These are phyloP conservation scores for Nyctalus aviator DNA, from an alignment of 2,797 vertebrate genomes.

Conservation along the genomic window DNA sequence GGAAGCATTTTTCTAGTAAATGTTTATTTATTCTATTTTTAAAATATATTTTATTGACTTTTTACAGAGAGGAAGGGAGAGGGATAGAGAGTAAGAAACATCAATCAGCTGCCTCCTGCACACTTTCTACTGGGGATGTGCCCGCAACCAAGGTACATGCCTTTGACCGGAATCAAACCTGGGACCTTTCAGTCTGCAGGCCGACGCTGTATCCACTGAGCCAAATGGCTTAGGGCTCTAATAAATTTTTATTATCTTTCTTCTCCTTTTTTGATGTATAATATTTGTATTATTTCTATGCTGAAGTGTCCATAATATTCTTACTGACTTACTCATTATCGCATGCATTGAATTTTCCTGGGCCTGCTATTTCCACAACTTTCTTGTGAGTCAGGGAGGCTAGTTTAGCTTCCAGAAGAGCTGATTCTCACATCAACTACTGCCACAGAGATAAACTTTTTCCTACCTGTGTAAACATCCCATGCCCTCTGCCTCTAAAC, in stretches of 20 bases:
- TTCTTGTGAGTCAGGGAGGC: neutral
- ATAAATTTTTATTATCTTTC: neutral
- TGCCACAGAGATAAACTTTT: neutral
- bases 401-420: neutral
- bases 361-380: neutral
- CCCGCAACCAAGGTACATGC: too few relatives aligned
- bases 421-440: neutral
- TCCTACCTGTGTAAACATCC: neutral
- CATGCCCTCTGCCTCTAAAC: neutral
- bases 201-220: too few relatives aligned
- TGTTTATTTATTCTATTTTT: neutral
- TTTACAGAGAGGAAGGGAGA: too few relatives aligned
- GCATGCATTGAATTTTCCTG: neutral
- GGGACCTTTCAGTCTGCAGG: too few relatives aligned
- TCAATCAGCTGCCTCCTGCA: too few relatives aligned
- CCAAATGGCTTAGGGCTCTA: neutral
- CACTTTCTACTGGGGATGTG: too few relatives aligned
- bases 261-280: neutral
- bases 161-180: too few relatives aligned
- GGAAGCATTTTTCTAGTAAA: neutral
- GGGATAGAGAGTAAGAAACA: too few relatives aligned
- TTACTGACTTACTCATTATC: neutral
- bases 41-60: too few relatives aligned
- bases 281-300: neutral
- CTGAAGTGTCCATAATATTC: neutral